Base-by-base conservation (phyloP, 1,140 invertebrate species). In the Rhagoletis zephyria region DNA sequence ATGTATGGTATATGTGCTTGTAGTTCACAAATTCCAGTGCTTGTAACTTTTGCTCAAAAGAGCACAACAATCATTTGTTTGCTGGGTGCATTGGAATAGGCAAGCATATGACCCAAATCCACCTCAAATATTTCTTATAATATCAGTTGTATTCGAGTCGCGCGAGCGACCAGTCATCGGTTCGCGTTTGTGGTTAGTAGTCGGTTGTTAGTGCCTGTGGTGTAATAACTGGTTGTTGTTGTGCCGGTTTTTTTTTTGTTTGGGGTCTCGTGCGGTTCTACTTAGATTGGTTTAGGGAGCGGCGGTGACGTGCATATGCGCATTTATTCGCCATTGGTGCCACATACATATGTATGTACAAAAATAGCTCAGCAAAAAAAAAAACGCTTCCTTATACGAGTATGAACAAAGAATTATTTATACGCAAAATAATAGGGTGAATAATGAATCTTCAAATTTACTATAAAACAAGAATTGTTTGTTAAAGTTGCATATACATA, bases 151-250 rank as follows among this genome's bases (percentile, higher is more conserved):
- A 30, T 81, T 19, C 74, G 16, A n/a, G 19, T 30, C 48, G 74
- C 74, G 48, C 45, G 74, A 56, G 74, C 74, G 61, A 63, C 61
- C 61, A 63, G 61, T 63, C 61, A 63, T 63, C 61, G 61, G n/a
- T n/a, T 14, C 12, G 12, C 61, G 16, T 14, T 16, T 63, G 12
- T 63, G 16, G 61, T 63, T 4, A n/a, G 61, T 63, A 2, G 7
- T 63, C 61, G n/a, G n/a, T 63, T 4, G 61, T 63, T 63, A 14
- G n/a, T 16, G 12, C 4, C 16, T 63, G 9, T 14, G n/a, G 0
- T 14, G 61, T 30, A 30, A 30, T 30, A 30, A n/a, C 19, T 81
- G 48, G 42, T 40, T 14, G 30, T 67, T 30, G 4, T 67, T 81
- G 51, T 81, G 74, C 74, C 74, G 74, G 48, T 81, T 81, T 81